Base-by-base conservation (phyloP, 2,888 invertebrate genomes). In the Rambutsinella grinnellia region DNA sequence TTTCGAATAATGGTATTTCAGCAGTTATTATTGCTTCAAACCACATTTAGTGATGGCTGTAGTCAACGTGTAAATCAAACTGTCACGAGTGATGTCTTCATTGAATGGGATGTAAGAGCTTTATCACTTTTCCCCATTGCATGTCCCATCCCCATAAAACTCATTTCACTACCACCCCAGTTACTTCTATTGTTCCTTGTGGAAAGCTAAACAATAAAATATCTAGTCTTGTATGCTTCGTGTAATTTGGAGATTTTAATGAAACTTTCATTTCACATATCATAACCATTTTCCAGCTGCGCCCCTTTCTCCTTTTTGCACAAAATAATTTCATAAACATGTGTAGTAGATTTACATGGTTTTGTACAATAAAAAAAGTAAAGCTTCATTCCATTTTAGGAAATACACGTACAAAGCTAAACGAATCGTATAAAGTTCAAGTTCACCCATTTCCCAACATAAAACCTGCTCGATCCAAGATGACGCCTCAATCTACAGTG, bases 21-120 rank as follows among this genome's bases (percentile, higher is more conserved):
- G n/a, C n/a, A n/a, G n/a, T n/a, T n/a, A n/a, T n/a, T n/a, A n/a
- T n/a, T n/a, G n/a, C n/a, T n/a, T n/a, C n/a, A n/a, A n/a, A n/a
- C n/a, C n/a, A n/a, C n/a, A 36, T 36, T 36, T 36, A 36, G 13
- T 36, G 5, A 36, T 13, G 13, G 36, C 13, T 5, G 36, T 36
- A 36, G 36, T 36, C 13, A 36, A 36, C 13, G 21, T 60, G 44
- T 60, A 60, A 60, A 60, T 60, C 60, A 60, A 60, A 44, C 44
- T 60, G 60, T 60, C 60, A 60, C 21, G 21, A 13, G 36, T 36
- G 60, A 60, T 60, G 60, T 60, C 60, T 60, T 26, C 24, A 60
- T 60, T 13, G 46, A 60, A 13, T 36, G 36, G 13, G 36, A 36
- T 36, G 36, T 8, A 36, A 36, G 36, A 27, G 21, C 23, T 44